These are phyloP conservation scores for Cyrtorhinus lividipennis DNA, from an alignment of 1,140 invertebrate genomes.

Conservation along the genomic window DNA sequence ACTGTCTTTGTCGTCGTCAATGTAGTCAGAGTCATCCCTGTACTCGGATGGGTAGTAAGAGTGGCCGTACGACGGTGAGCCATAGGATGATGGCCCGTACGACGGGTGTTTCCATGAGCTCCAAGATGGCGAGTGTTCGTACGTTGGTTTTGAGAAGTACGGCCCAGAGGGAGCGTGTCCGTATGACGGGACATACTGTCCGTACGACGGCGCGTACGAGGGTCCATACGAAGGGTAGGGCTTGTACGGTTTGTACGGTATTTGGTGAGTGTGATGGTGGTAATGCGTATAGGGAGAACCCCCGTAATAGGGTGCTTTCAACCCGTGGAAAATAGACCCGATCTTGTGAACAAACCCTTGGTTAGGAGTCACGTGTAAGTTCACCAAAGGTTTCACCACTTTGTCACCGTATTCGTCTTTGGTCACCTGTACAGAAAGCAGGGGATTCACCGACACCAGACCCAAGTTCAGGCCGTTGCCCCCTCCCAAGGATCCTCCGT, in stretches of 20 bases:
- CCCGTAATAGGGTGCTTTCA: conserved; percentile 31
- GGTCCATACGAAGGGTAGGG: conserved; percentile 15
- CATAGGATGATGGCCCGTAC: neutral
- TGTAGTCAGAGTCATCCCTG: conserved; percentile 16
- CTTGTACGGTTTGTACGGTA: conserved; percentile 25
- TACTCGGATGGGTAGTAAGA: conserved; percentile 9
- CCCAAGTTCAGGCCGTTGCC: conserved; percentile 60
- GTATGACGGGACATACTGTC: conserved; percentile 16
- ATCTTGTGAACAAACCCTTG: conserved; percentile 56
- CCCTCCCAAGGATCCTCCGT: conserved; percentile 47
- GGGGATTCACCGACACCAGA: conserved; percentile 63
- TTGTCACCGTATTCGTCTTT: conserved; percentile 75
- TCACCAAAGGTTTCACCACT: conserved; percentile 67
- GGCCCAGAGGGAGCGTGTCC: too few species aligned
- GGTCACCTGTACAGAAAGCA: conserved; percentile 63
- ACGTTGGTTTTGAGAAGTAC: neutral
- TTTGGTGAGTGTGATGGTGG: conserved; percentile 35
- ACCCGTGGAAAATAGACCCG: conserved; percentile 45
- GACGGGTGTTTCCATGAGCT: neutral
- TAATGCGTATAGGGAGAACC: conserved; percentile 32
- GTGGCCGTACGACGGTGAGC: neutral
- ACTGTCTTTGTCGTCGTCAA: conserved; percentile 20
- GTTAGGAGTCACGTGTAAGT: conserved; percentile 72
- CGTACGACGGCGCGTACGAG: conserved; percentile 1
- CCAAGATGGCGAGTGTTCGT: neutral